Evolutionary conservation across 2,888 invertebrate genomes (phyloP), one percentile per base, ranked within the genome.

Genomic region (Chrysolina oricalcia): DNA sequence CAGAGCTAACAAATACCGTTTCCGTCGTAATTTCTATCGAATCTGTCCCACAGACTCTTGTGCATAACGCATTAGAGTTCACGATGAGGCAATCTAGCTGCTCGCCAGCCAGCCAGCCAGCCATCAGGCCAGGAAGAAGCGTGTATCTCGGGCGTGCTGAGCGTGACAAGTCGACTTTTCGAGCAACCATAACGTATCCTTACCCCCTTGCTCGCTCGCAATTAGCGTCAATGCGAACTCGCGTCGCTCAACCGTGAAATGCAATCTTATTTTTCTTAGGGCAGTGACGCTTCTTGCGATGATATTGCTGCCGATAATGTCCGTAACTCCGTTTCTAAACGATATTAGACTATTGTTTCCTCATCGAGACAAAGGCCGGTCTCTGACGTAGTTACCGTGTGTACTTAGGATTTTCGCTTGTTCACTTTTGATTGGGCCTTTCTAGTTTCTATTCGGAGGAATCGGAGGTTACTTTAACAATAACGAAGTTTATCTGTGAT

Each of bases 181-280:
- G 72, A 77, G 74, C 72, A 56, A 72, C 66, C 65, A 67, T 64
- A 75, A 69, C 75, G 72, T 50, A 27, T 46, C 48, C 63, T 71
- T 46, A 21, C 48, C 65, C 65, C 46, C 56, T 53, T 48, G 8
- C 67, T 46, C 27, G 27, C 56, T 71, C 70, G 86, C 86, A 87
- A 87, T 87, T 87, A 87, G 86, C 85, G 86, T 85, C 85, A 86
- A 86, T 87, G 83, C 81, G 81, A 78, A 78, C 84, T 66, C 43
- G 72, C 73, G 67, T 76, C 85, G 85, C 84, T 86, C 87, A 86
- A 87, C 86, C 87, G 86, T 87, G 87, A 87, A 87, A 87, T 87
- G 86, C 86, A 86, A 87, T 87, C 85, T 70, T 67, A 76, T 76
- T 76, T 76, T 76, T 76, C 66, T 73, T 65, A 66, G 67, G 59